Base-by-base conservation (phyloP, 1,140 invertebrate genomes). In the Vollenhovia emeryi region DNA sequence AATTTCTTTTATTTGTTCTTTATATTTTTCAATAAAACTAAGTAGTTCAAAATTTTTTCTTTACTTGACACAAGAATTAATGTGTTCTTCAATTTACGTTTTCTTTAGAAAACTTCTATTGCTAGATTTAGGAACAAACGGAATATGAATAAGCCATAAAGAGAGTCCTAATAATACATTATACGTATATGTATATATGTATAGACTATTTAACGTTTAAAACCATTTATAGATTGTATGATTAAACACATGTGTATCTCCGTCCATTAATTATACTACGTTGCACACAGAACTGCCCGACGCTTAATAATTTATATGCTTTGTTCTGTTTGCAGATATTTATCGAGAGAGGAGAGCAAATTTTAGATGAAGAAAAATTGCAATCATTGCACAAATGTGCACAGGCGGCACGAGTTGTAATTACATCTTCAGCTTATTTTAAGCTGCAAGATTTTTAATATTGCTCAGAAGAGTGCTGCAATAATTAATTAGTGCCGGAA, bases 261-360 rank as follows among this genome's bases (percentile, higher is more conserved):
- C 30, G 2, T 21, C 21, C 8, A 27, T 69, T 55, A 80, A 52
- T 71, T 11, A 24, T 4, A 24, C 3, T 27, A 15, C 8, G 30
- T 52, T 66, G 36, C 8, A 43, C 24, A 40, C 15, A 55, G 8
- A 52, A 45, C 55, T 50, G 5, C 11, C 18, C 24, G 13, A 50
- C 3, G n/a, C 6, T 73, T 57, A 82, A 24, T 71, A 80, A 57
- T 57, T 52, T 52, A 36, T 33, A 33, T 73, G 8, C 45, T 59
- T 71, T 21, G 11, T 80, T 80, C 27, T 45, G 1, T 82, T 80
- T 57, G 18, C 78, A 82, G 78, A 43, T 43, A 5, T 13, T 69
- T 27, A n/a, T 36, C 18, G 30, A 24, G 36, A 21, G 33, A 66
- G n/a, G 3, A 30, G 30, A 33, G 33, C 45, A 73, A 43, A 13